Conservation (phyloP, 53 echinoderm and acorn worm genomes). For the Holothuria scabra region DNA sequence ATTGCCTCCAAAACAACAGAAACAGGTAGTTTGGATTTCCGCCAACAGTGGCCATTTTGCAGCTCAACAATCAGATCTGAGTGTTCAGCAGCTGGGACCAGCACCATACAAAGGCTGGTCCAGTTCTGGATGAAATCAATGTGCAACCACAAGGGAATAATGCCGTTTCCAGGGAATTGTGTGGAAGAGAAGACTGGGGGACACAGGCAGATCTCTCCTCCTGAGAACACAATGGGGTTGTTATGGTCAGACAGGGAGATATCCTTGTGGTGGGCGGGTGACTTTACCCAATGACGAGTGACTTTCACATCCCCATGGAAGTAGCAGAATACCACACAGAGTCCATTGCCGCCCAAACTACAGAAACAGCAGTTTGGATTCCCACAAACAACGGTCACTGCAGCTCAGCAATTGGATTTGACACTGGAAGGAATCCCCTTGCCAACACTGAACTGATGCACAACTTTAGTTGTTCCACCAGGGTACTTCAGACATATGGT, state of each 20-base stretch:
- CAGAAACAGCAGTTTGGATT: constrained; percentile 1
- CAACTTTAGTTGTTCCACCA: not conserved
- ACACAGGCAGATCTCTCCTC: too few species aligned
- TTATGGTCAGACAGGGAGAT: too few species aligned
- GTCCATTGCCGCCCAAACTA: not conserved
- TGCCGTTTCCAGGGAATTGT: not conserved
- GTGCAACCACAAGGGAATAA: not conserved
- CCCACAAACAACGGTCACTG: not conserved
- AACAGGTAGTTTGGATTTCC: too few species aligned
- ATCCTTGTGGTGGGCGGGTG: too few species aligned
- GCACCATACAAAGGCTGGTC: not conserved
- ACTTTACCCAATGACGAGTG: too few species aligned
- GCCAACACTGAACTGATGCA: not conserved
- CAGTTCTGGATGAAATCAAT: not conserved
- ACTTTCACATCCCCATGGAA: too few species aligned
- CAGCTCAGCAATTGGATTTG: not conserved
- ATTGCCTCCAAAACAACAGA: too few species aligned
- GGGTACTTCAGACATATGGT: not conserved
- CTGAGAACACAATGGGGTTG: too few species aligned
- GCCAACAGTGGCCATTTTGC: too few species aligned
- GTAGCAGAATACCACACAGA: not conserved
- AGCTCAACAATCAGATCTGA: too few species aligned
- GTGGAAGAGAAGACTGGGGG: not conserved
- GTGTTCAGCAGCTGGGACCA: too few species aligned
- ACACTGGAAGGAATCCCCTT: not conserved